These are phyloP conservation scores for Tinamus guttatus DNA, from an alignment of 2,113 vertebrate species.

Conservation along the genomic window DNA sequence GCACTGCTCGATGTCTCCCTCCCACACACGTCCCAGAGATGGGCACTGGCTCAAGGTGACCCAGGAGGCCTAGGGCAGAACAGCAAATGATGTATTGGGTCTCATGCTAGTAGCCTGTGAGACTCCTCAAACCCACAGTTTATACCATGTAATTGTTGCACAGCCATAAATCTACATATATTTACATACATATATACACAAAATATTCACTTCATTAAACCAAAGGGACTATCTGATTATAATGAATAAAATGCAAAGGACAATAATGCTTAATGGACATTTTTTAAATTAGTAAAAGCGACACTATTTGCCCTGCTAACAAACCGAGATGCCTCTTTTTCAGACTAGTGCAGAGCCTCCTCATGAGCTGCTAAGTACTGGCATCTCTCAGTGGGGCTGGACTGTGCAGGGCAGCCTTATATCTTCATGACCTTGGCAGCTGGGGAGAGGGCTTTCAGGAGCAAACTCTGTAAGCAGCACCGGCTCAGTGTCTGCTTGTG, in stretches of 20 bases:
- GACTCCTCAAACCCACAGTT: not conserved
- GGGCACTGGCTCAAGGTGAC: not conserved
- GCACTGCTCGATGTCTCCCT: not conserved
- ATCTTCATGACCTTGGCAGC: not conserved
- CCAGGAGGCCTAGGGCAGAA: not conserved
- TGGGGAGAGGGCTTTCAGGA: not conserved
- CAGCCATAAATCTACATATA: constrained; percentile 29
- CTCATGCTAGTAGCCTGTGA: not conserved
- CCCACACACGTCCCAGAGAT: not conserved
- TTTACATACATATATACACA: constrained; percentile 3
- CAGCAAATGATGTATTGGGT: not conserved
- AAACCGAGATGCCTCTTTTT: not conserved
- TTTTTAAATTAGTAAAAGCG: not conserved
- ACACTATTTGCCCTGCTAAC: not conserved
- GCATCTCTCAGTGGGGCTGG: not conserved
- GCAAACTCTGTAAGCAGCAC: not conserved
- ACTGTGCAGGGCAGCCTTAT: not conserved
- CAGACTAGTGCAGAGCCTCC: not conserved
- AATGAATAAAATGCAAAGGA: not conserved
- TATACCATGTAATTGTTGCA: not conserved
- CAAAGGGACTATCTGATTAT: not conserved
- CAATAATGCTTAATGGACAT: not conserved
- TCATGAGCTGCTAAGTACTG: not conserved
- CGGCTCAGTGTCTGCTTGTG: accelerated
- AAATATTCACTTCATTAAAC: not conserved